Base-by-base conservation (phyloP, 2,797 vertebrate genomes). In the Aldrovandia affinis region DNA sequence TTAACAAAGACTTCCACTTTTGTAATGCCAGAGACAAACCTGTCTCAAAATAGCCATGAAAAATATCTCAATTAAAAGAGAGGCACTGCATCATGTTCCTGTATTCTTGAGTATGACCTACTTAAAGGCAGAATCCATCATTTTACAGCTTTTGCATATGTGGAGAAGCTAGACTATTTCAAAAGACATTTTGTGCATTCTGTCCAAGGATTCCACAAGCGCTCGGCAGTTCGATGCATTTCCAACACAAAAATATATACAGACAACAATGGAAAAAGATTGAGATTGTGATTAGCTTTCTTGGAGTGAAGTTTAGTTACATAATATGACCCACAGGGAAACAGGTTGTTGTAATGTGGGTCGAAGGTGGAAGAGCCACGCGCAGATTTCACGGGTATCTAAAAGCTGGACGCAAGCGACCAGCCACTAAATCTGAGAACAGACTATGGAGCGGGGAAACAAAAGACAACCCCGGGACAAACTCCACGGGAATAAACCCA, bases 101-200 rank as follows among this genome's bases (percentile, higher is more conserved):
- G 10, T 80, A 80, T 80, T 80, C 78, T 54, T 33, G 50, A n/a
- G 25, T 30, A 3, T 78, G 75, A 50, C 42, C 42, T 47, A 78
- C 75, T 52, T 79, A 79, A 28, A 79, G 47, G 3, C 44, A 36
- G 78, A 15, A 33, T 33, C 22, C 20, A 0, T 61, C 79, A 59
- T 36, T 44, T 42, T 30, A 5, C n/a, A 20, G 70, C 28, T 14
- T 75, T 75, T 75, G 30, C 70, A 75, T 25, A 33, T 25, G n/a
- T 10, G 2, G 22, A 39, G 22, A 39, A 39, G 52, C 36, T 10
- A 12, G 20, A 14, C 42, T 77, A 39, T 44, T 44, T 25, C 30
- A 52, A 8, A 55, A 57, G 15, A 7, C 20, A 47, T 9, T 52
- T 30, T 10, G 44, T 78, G 6, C 7, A 39, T 20, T 3, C 28